These are phyloP conservation scores for Callorhinus ursinus DNA, from an alignment of 2,113 vertebrate genomes.

Conservation along the genomic window DNA sequence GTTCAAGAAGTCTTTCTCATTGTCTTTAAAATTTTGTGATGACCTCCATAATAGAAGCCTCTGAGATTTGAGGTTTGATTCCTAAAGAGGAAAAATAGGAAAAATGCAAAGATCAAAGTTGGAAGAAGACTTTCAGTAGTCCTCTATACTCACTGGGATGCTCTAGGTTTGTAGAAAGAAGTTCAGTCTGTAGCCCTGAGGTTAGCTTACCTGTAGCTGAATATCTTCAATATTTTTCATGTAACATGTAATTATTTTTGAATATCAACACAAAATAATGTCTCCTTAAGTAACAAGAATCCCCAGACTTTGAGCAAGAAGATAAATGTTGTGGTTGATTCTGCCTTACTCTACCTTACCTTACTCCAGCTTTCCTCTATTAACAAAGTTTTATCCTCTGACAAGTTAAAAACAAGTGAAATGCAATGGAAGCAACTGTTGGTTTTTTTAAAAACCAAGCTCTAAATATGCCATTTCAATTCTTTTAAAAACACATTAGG, in stretches of 20 bases:
- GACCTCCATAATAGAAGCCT: not conserved
- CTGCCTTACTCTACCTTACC: not conserved
- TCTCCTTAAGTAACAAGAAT: not conserved
- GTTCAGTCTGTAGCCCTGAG: not conserved
- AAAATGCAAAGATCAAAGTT: not conserved
- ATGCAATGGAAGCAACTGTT: not conserved
- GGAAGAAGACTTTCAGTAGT: not conserved
- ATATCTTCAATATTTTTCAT: not conserved
- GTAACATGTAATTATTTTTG: not conserved
- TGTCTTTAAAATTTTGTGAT: not conserved
- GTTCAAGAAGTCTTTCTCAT: not conserved
- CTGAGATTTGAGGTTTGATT: not conserved
- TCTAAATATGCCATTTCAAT: not conserved
- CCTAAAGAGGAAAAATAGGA: not conserved
- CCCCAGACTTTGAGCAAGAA: not conserved
- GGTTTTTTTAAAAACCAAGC: not conserved
- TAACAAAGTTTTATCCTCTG: not conserved
- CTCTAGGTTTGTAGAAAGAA: not conserved
- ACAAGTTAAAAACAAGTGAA: slow-evolving; percentile 43
- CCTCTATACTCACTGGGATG: not conserved
- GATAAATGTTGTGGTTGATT: not conserved
- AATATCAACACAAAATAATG: not conserved
- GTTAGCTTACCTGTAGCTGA: not conserved
- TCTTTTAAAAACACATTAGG: not conserved
- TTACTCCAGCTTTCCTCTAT: not conserved